A percentile compares a stretch with the other conserved stretches of the same genome.
Conservation (phyloP, 1,140 invertebrate species). For the Ceratina australensis region DNA sequence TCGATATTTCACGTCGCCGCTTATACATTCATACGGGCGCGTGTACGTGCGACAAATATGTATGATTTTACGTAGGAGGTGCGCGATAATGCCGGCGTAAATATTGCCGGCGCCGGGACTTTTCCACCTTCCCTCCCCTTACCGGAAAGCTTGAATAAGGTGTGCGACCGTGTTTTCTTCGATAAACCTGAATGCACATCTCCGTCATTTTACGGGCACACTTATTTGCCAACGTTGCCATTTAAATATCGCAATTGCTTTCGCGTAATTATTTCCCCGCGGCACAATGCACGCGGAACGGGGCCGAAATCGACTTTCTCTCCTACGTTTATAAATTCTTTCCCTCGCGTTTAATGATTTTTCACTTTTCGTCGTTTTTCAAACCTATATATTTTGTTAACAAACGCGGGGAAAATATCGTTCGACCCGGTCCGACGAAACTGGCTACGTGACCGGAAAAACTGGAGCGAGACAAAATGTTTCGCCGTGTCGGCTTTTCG, state of each 20-base stretch:
- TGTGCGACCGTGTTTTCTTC: neutral
- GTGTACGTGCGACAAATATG: neutral
- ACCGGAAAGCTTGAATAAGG: neutral
- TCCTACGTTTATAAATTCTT: neutral
- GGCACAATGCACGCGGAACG: neutral
- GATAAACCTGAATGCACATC: constrained; percentile 7
- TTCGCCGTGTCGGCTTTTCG: neutral
- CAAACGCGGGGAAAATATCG: neutral
- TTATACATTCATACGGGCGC: neutral
- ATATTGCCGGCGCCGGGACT: neutral
- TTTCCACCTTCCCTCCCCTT: no score
- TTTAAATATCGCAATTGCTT: constrained; percentile 30
- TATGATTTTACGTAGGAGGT: neutral
- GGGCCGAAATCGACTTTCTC: neutral
- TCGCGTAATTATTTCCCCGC: constrained; percentile 22
- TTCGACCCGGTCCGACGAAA: no score
- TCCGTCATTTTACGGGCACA: neutral
- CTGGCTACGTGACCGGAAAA: neutral
- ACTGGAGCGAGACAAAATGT: neutral
- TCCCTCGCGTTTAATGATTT: neutral
- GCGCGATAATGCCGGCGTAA: neutral
- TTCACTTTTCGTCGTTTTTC: neutral
- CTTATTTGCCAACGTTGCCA: neutral
- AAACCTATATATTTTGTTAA: constrained; percentile 31
- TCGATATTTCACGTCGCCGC: neutral